Evolutionary conservation across 2,888 invertebrate species (phyloP), one percentile per base, ranked within the genome.

Genomic region (Oscheius myriophilus): DNA sequence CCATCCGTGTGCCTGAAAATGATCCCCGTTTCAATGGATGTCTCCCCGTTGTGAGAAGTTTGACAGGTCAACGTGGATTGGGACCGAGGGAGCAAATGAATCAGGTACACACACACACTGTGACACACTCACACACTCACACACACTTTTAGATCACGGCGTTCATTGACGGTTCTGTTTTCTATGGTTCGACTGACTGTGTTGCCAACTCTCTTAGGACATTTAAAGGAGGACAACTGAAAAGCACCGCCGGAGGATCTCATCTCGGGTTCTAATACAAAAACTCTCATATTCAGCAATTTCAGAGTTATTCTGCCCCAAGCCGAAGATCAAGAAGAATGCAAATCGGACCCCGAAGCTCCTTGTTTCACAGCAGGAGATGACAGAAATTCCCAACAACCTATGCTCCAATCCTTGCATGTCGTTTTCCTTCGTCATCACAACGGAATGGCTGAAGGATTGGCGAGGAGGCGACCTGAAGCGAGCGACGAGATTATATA

Each of bases 1-100:
- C 96, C 0, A 93, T 96, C 89, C 92, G 92, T 0, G 92, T 96
- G 0, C 95, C 95, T 0, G 87, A 91, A 0, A 92, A 93, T 0
- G 96, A 96, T 87, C 93, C 93, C 72, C 93, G 92, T 87, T 96
- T 94, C 87, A 39, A 58, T 7, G 61, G 69, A 12, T 84, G 84
- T 67, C 58, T 84, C 21, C 80, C 84, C 1, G 82, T 94, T 87
- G 95, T 95, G 91, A 91, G 95, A 85, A 95, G 94, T 57, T 88
- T 96, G 73, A 94, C 95, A 0, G 95, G 95, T 95, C 74, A 79
- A 45, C 73, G 73, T 23, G 69, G 61, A 1, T 52, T 78, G 12
- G 79, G 79, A 23, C 80, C 82, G 46, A 73, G 95, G 70, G 95
- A 95, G 82, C 95, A 95, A 53, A 71, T 84, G 68, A 85, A 84